These are phyloP conservation scores for Dreissena polymorpha DNA, from an alignment of 1,140 invertebrate genomes.

Conservation along the genomic window DNA sequence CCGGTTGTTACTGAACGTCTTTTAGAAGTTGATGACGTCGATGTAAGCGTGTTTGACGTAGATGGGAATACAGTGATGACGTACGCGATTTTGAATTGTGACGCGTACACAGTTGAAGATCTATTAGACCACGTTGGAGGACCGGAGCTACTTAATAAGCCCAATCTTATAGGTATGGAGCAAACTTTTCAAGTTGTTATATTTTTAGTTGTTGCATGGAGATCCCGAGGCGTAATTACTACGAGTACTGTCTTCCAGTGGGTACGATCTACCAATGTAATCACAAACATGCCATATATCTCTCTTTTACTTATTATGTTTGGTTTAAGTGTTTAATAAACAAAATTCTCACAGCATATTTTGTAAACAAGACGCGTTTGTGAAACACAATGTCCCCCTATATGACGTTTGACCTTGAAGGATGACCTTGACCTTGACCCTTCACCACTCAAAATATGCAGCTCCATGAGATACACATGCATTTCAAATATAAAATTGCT, in stretches of 20 bases:
- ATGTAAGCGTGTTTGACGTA: constrained; percentile 20
- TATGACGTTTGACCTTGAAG: too few relatives aligned
- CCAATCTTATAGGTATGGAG: constrained; percentile 41
- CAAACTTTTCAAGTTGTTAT: background rate
- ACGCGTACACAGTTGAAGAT: constrained; percentile 39
- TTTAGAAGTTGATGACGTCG: constrained; percentile 18
- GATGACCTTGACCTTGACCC: too few relatives aligned
- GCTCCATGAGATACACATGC: too few relatives aligned
- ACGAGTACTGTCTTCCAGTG: background rate
- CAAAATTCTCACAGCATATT: too few relatives aligned
- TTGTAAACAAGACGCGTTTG: too few relatives aligned
- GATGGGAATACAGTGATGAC: constrained; percentile 47
- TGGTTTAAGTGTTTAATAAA: too few relatives aligned
- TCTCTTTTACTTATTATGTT: too few relatives aligned
- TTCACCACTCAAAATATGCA: too few relatives aligned
- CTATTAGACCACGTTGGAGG: constrained; percentile 23
- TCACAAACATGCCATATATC: too few relatives aligned
- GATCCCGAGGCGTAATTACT: background rate
- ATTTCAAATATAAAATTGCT: too few relatives aligned
- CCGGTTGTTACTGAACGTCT: constrained; percentile 34
- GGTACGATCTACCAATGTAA: too few relatives aligned
- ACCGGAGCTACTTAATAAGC: constrained; percentile 12
- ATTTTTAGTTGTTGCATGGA: background rate
- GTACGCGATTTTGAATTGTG: constrained; percentile 41
- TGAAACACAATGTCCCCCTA: too few relatives aligned